phyloP scores from a whole-genome alignment of 2,797 vertebrate species.

The Kryptolebias ocellatus region DNA sequence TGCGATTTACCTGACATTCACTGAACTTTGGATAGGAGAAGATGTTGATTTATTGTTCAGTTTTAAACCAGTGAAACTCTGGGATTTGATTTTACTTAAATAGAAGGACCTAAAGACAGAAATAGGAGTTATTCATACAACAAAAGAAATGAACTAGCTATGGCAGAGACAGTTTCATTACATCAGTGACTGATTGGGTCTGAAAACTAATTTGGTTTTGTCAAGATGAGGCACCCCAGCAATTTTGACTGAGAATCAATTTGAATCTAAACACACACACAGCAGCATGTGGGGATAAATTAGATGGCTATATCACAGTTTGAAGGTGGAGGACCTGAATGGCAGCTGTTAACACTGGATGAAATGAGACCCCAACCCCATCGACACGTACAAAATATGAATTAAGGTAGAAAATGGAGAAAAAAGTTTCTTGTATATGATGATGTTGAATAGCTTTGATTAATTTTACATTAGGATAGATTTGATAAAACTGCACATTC shows the following conservation, averaged over 20 bases:
- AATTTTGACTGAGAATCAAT: slow-evolving; percentile 35
- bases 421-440: not conserved
- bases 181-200: slow-evolving; percentile 31
- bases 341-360: slow-evolving; percentile 24
- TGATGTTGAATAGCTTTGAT: no score
- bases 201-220: slow-evolving; percentile 44
- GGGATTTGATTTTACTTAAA: slow-evolving; percentile 20
- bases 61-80: slow-evolving; percentile 37
- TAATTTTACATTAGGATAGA: no score
- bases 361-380: no score
- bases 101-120: slow-evolving; percentile 55
- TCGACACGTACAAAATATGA: no score
- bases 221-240: slow-evolving; percentile 38
- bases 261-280: slow-evolving; percentile 32
- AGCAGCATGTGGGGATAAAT: slow-evolving; percentile 44
- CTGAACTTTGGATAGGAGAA: slow-evolving; percentile 60
- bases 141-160: slow-evolving; percentile 11
- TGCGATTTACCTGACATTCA: slow-evolving; percentile 67
- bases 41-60: slow-evolving; percentile 27
- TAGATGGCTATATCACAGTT: slow-evolving; percentile 44
- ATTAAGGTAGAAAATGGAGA: not conserved
- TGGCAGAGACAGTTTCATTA: slow-evolving; percentile 20
- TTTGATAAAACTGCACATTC: no score
- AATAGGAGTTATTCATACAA: slow-evolving; percentile 19
- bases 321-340: slow-evolving; percentile 8